Percentiles rank a stretch among this genome's conserved stretches.
These are phyloP conservation scores for Calyptommatus sinebrachiatus DNA, from an alignment of 2,113 vertebrate genomes.

Conservation along the genomic window DNA sequence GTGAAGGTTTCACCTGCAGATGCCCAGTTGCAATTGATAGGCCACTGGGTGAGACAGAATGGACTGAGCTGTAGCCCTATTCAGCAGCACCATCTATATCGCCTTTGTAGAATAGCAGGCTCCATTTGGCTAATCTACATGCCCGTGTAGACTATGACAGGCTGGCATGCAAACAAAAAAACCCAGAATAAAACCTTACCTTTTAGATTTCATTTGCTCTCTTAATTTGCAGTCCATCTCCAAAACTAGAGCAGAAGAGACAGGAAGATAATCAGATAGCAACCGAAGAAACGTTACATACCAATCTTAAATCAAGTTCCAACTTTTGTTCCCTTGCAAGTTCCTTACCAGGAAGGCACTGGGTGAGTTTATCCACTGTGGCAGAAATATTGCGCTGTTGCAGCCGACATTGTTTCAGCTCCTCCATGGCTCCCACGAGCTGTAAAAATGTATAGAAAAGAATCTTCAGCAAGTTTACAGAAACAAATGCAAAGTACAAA, in stretches of 20 bases:
- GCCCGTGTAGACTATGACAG: not conserved
- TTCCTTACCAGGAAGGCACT: constrained; percentile 90
- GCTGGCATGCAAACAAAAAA: too few relatives aligned
- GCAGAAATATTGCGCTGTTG: constrained; percentile 96
- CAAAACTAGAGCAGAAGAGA: constrained; percentile 78
- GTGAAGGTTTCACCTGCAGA: too few relatives aligned
- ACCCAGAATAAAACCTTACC: constrained; percentile 69
- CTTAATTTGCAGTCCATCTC: constrained; percentile 97
- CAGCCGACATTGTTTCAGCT: constrained; percentile 87
- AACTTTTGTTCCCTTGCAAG: not conserved
- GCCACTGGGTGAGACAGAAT: too few relatives aligned
- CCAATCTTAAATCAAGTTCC: not conserved
- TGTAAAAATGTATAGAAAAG: constrained; percentile 46
- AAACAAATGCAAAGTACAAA: constrained; percentile 6
- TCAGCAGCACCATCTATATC: too few relatives aligned
- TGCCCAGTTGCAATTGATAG: too few relatives aligned
- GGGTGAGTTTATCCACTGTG: constrained; percentile 89
- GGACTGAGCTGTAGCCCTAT: too few relatives aligned
- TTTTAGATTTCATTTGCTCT: constrained; percentile 94
- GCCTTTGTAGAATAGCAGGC: too few relatives aligned
- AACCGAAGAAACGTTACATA: not conserved
- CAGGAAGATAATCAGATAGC: constrained; percentile 30
- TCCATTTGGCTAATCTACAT: too few relatives aligned
- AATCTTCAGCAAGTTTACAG: not conserved
- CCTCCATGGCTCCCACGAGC: constrained; percentile 87